Evolutionary conservation across 1,140 invertebrate genomes (phyloP), one percentile per base, ranked within the genome.

Genomic region (Heterodera carotae): DNA sequence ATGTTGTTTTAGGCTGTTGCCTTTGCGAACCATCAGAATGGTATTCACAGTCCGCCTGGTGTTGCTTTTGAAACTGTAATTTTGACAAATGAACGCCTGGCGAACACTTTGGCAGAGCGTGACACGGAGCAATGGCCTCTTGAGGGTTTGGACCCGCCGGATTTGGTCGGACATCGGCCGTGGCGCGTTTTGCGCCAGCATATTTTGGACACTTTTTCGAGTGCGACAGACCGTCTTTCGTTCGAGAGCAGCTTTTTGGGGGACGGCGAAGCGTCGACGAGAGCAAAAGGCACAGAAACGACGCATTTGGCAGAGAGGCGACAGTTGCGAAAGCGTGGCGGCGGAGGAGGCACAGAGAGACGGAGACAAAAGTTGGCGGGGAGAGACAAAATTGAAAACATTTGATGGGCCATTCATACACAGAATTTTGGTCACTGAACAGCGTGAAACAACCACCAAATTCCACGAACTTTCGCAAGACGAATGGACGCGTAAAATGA

Each of bases 101-200:
- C 69, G 33, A 78, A 78, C 39, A 78, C 77, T 8, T 60, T 78
- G n/a, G 56, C 31, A 2, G 69, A 75, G 25, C 15, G 31, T 18
- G 43, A 76, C 12, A 29, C 62, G 8, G 62, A 66, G 25, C 62
- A 66, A 66, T 66, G 76, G 33, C 43, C 67, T 25, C 25, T 76
- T 7, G 18, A 75, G n/a, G 82, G 82, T 53, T 27, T 83, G 25
- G 81, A 82, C 33, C 77, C 68, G 15, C 18, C n/a, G n/a, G n/a
- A 31, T n/a, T 64, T 82, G n/a, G 62, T 73, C 31, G 81, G 81
- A 39, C 82, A 82, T 43, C 56, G 72, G n/a, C 81, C 78, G 27
- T 82, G 81, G 81, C 53, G 33, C 2, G 82, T 78, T 29, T 33
- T 80, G 15, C 56, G 70, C 53, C 27, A 76, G 53, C 39, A 31